Evolutionary conservation across 2,113 vertebrate genomes (phyloP), one percentile per base, ranked within the genome.

Genomic region (Cinclus mexicanus): DNA sequence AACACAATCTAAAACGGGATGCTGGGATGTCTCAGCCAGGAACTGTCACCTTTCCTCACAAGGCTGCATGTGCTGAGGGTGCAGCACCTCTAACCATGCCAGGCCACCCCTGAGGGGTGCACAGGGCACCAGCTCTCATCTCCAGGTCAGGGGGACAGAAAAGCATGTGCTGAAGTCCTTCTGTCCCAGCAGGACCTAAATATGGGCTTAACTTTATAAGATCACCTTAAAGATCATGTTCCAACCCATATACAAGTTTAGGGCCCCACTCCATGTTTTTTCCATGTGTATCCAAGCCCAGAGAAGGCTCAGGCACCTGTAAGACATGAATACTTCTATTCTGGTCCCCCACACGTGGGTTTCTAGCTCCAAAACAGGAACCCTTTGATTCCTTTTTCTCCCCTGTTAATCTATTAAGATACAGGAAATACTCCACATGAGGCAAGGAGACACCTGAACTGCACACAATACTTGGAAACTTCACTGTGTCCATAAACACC

Each of bases 301-400:
- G 68, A 67, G 33, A 61, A 26, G 21, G 14, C 16, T 82, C 61
- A 71, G 60, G 17, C 77, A 91, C 33, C 70, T 85, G 61, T 0
- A 5, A 82, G 65, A 61, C 1, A 0, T 12, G 50, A 78, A 29
- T 56, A 28, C 39, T 79, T 91, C 91, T 89, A 69, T 95, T 94
- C 78, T 85, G 57, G 61, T 87, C 46, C 69, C 72, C n/a, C 37
- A 60, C 6, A 3, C 5, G 2, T 64, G 65, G 41, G 16, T 50
- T 85, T 42, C n/a, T 14, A 65, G 14, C 35, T 96, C 91, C 83
- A 69, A 88, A 96, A 95, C 87, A 93, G 81, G 85, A 96, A 95
- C 78, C 31, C 12, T 76, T 79, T 29, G 69, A 94, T 74, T 94
- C 63, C 50, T 74, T 86, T 92, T 92, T 88, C 52, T 90, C 26